phyloP scores from a whole-genome alignment of 1,140 invertebrate genomes.

The Acyrthosiphon pisum region DNA sequence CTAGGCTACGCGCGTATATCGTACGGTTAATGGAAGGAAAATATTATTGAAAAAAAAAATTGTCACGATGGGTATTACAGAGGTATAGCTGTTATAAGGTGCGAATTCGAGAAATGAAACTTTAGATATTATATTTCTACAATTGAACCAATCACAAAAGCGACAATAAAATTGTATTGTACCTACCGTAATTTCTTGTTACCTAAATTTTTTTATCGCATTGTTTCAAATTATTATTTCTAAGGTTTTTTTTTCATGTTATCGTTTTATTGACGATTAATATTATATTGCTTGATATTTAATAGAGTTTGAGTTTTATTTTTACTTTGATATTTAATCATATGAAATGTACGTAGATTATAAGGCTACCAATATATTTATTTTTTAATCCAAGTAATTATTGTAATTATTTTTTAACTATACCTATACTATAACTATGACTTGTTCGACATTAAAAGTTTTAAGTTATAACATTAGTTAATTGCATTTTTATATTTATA shows the following conservation, averaged over 20 bases:
- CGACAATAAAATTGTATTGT: background rate
- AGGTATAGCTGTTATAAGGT: background rate
- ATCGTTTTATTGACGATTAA: background rate
- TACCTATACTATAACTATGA: background rate
- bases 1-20: background rate
- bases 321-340: background rate
- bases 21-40: background rate
- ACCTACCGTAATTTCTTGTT: background rate
- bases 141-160: background rate
- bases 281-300: background rate
- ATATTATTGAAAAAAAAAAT: background rate
- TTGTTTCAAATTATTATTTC: background rate
- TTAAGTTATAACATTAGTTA: background rate
- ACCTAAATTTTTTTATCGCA: background rate
- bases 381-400: background rate
- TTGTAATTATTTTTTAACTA: background rate
- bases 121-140: background rate
- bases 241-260: background rate
- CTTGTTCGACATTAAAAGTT: background rate
- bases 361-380: background rate
- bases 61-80: too few species aligned
- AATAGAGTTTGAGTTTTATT: background rate
- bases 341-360: background rate
- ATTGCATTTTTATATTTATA: background rate
- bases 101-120: background rate